Evolutionary conservation across 2,113 vertebrate species (phyloP).

Genomic region (Pampusana beccarii): DNA sequence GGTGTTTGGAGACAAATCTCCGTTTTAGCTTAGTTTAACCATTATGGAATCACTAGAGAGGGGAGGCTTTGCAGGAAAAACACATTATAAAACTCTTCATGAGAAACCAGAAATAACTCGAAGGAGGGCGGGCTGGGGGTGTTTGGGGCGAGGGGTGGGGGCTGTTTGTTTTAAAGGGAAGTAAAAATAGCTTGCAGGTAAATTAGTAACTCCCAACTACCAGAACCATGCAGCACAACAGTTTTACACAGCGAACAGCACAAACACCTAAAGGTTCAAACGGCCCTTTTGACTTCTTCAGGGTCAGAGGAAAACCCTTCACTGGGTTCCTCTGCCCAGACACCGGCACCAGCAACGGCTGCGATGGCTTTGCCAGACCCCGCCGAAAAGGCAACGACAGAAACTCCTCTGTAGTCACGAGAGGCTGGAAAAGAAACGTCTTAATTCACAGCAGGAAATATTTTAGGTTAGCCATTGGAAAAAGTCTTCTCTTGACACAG

Average conservation of each 20-base stretch:
- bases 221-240: neutral
- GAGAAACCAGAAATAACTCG: conserved; percentile 26
- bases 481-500: neutral
- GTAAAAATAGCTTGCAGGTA: conserved; percentile 44
- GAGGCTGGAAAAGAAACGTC: neutral
- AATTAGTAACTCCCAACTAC: conserved; percentile 22
- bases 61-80: neutral
- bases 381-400: no score
- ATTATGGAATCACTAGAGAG: neutral
- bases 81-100: neutral
- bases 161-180: conserved; percentile 41
- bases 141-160: neutral
- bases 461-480: neutral
- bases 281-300: neutral
- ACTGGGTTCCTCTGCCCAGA: neutral
- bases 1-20: neutral
- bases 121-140: neutral
- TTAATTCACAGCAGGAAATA: neutral
- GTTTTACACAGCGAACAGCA: accelerated
- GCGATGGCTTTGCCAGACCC: neutral
- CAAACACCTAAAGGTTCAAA: neutral
- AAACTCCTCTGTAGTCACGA: neutral
- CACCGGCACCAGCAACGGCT: neutral
- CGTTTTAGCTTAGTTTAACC: neutral
- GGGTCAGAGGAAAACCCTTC: neutral